Evolutionary conservation across 2,888 invertebrate species (phyloP), one percentile per base, ranked within the genome.

Genomic region (Horisme vitalbata): DNA sequence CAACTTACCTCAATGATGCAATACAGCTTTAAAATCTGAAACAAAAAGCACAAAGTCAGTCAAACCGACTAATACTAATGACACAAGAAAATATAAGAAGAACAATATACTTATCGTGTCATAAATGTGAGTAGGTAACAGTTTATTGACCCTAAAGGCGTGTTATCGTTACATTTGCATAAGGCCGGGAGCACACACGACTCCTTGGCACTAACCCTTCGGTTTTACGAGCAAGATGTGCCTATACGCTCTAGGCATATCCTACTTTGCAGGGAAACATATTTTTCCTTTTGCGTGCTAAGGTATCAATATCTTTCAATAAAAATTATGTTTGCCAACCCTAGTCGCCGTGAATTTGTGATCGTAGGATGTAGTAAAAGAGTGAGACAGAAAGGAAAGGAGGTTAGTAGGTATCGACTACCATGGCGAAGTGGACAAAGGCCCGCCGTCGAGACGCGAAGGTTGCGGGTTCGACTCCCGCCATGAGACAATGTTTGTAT

Each of bases 161-260:
- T 77, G 83, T 85, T 87, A 86, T 85, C 85, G 80, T 84, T 72
- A 80, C 76, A 87, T 87, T 87, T 84, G 83, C 85, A 87, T 87
- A 81, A 74, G 77, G 76, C 73, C 61, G 66, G 65, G 65, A 69
- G 71, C 71, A 71, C 63, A 63, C 58, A 61, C 60, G 69, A 70
- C 79, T 75, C 67, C 71, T 63, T 65, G 59, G 65, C 61, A 68
- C 74, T 77, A 75, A 77, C 81, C 79, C 76, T 76, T 70, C 62
- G 61, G 68, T 83, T 84, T 84, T 84, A 85, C 75, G 84, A 79
- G 60, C 70, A 56, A 58, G 60, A 75, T 72, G 63, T 66, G 59
- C 33, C 35, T 64, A 60, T 63, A 71, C 60, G 55, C 56, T 66
- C 68, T 70, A 71, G 59, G 53, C 65, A 63, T 58, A 63, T 55